Percentiles rank a stretch among this genome's conserved stretches.
phyloP scores from a whole-genome alignment of 2,888 invertebrate genomes.

The Ariolimax columbianus region DNA sequence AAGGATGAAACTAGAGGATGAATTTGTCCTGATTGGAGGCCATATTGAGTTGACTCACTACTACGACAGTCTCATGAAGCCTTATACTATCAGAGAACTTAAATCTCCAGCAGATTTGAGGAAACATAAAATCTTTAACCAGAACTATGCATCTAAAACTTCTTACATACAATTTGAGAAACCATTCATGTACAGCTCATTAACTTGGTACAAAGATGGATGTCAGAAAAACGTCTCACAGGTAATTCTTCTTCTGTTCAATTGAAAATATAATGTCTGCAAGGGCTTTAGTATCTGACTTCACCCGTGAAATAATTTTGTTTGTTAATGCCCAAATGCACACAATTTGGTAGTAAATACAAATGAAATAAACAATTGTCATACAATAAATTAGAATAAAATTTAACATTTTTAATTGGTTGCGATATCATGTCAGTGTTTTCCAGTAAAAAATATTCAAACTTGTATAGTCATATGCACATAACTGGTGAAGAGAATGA shows the following conservation, averaged over 20 bases:
- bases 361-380: too few relatives aligned
- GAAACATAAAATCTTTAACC: conserved; percentile 17
- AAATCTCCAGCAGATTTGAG: conserved; percentile 37
- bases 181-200: conserved; percentile 73
- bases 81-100: conserved; percentile 60
- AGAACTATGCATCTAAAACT: conserved; percentile 50
- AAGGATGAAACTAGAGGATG: conserved; percentile 59
- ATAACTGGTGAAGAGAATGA: too few relatives aligned
- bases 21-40: conserved; percentile 72
- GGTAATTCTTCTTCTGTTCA: conserved; percentile 43
- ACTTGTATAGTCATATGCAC: too few relatives aligned
- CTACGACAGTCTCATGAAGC: conserved; percentile 51
- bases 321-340: too few relatives aligned
- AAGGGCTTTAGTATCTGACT: too few relatives aligned
- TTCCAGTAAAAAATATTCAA: too few relatives aligned
- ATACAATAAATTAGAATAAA: too few relatives aligned
- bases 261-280: too few relatives aligned
- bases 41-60: conserved; percentile 49
- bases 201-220: conserved; percentile 63
- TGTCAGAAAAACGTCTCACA: conserved; percentile 67
- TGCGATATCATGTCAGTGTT: too few relatives aligned
- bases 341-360: too few relatives aligned
- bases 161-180: conserved; percentile 71
- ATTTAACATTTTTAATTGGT: too few relatives aligned
- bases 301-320: too few relatives aligned